Conservation (phyloP, 2,113 vertebrate species). For the Pterocles burchelli region DNA sequence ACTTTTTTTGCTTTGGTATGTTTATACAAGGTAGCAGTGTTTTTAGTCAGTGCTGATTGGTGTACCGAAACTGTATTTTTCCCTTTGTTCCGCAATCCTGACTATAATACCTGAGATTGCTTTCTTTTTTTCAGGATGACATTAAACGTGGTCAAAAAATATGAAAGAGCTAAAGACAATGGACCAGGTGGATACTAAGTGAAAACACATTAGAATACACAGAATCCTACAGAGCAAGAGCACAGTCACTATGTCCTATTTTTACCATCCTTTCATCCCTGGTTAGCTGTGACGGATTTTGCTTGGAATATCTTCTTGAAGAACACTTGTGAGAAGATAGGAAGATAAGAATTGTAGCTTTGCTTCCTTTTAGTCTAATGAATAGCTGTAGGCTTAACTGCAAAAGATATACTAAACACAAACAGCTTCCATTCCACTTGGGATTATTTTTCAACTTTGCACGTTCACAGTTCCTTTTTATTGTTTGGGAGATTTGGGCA, state of each 20-base stretch:
- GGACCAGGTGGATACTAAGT: background rate
- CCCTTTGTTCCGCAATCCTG: background rate
- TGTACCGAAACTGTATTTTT: background rate
- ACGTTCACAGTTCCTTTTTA: background rate
- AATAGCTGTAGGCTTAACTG: background rate
- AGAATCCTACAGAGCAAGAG: background rate
- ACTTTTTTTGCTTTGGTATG: background rate
- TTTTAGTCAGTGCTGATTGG: background rate
- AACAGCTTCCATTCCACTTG: background rate
- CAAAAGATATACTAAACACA: background rate
- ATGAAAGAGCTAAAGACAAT: background rate
- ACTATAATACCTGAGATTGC: background rate
- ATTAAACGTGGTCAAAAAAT: background rate
- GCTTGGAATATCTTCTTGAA: slow-evolving; percentile 15
- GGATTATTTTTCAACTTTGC: background rate
- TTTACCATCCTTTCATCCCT: background rate
- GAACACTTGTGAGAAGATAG: slow-evolving; percentile 21
- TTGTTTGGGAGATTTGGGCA: background rate
- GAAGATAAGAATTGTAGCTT: background rate
- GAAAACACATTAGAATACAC: background rate
- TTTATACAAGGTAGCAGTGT: background rate
- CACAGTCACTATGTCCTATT: background rate
- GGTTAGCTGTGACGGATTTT: background rate
- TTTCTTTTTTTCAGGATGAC: background rate
- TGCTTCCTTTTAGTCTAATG: slow-evolving; percentile 7